phyloP scores from a whole-genome alignment of 2,113 vertebrate genomes.

The Agapornis roseicollis region DNA sequence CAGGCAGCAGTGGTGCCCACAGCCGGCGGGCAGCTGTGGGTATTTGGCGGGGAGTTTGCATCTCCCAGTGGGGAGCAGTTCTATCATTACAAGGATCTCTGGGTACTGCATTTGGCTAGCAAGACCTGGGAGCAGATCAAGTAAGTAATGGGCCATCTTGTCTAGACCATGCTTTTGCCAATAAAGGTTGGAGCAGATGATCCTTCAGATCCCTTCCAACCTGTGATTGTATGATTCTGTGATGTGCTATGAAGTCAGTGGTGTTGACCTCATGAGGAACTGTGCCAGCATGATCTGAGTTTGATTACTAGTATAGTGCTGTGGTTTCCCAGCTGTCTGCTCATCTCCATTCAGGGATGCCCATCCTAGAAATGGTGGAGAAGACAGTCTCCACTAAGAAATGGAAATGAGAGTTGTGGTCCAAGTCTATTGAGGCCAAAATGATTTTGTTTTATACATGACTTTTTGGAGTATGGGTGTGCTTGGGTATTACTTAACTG shows the following conservation, averaged over 20 bases:
- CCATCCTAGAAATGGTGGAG: not conserved
- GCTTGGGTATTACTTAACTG: not conserved
- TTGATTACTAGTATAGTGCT: not conserved
- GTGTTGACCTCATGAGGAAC: not conserved
- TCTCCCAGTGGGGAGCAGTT: constrained; percentile 94
- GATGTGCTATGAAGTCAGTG: not conserved
- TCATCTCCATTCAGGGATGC: not conserved
- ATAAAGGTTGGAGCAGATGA: not conserved
- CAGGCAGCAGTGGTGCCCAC: constrained; percentile 90
- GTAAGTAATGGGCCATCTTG: constrained; percentile 68
- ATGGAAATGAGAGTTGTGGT: not conserved
- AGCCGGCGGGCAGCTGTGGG: constrained; percentile 91
- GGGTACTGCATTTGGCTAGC: constrained; percentile 92
- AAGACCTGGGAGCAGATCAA: constrained; percentile 94
- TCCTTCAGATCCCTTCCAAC: not conserved
- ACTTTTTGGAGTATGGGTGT: not conserved
- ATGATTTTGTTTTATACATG: not conserved
- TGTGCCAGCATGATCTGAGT: not conserved
- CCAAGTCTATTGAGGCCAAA: not conserved
- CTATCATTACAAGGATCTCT: constrained; percentile 98
- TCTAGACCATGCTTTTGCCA: accelerated
- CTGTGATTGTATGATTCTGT: not conserved
- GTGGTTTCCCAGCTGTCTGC: not conserved
- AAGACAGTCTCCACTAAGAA: not conserved
- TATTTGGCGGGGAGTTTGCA: constrained; percentile 97